Evolutionary conservation across 2,113 vertebrate species (phyloP).

Genomic region (Limnothrissa miodon): DNA sequence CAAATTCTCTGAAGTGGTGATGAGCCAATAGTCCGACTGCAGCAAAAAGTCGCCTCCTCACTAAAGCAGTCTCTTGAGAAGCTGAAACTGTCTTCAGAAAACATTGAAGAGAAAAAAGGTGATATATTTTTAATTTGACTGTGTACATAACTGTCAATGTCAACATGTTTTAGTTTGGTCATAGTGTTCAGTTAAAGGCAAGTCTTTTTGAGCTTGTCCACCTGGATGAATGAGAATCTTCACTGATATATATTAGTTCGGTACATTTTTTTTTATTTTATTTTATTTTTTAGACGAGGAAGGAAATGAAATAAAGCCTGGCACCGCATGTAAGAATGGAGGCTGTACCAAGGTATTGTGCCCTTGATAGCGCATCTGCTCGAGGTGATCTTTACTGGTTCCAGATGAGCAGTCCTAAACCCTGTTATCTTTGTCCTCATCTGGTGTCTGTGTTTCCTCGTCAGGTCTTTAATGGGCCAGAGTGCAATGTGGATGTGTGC

Average conservation of each 20-base stretch:
- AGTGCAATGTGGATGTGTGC: slow-evolving; percentile 81
- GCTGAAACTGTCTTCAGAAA: slow-evolving; percentile 75
- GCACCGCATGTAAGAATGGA: slow-evolving; percentile 89
- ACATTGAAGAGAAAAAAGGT: slow-evolving; percentile 76
- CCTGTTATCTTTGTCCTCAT: not conserved
- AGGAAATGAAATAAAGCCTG: slow-evolving; percentile 86
- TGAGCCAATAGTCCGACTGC: slow-evolving; percentile 83
- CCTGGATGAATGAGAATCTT: too few relatives aligned
- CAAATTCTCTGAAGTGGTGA: slow-evolving; percentile 73
- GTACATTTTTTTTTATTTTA: too few relatives aligned
- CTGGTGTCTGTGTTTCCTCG: slow-evolving; percentile 20
- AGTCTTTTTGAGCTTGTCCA: too few relatives aligned
- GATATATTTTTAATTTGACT: slow-evolving; percentile 30
- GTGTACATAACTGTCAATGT: not conserved
- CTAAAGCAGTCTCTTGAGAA: slow-evolving; percentile 93
- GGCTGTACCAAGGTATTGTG: slow-evolving; percentile 86
- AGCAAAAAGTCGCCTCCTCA: slow-evolving; percentile 88
- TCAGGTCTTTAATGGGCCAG: slow-evolving; percentile 81
- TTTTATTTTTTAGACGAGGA: slow-evolving; percentile 76
- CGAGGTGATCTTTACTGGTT: not conserved
- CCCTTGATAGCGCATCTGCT: not conserved
- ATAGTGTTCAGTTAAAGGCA: too few relatives aligned
- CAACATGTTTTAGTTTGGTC: too few relatives aligned
- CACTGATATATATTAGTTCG: too few relatives aligned
- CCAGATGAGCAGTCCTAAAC: not conserved